Percentiles rank a stretch among this genome's conserved stretches.
Evolutionary conservation across 2,888 invertebrate genomes (phyloP).

Genomic region (Phymatocera aterrima): DNA sequence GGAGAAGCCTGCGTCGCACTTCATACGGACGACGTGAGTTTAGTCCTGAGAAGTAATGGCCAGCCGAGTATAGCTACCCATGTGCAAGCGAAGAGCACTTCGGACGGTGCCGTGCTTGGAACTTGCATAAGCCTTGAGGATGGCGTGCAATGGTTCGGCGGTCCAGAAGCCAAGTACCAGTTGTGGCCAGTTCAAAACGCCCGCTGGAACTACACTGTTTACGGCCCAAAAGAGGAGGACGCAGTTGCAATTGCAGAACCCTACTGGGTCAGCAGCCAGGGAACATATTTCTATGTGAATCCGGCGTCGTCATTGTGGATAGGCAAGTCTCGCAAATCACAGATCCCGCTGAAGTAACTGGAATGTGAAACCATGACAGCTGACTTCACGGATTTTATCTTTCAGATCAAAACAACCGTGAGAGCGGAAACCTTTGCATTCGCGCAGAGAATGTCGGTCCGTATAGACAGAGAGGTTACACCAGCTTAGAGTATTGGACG

Average conservation of each 20-base stretch:
- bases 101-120: background rate
- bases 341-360: constrained; percentile 78
- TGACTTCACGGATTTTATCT: background rate
- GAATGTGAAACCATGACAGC: constrained; percentile 68
- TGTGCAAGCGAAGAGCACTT: background rate
- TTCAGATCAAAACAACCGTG: constrained; percentile 79
- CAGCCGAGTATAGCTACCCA: background rate
- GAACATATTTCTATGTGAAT: constrained; percentile 81
- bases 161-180: constrained; percentile 79
- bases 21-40: background rate
- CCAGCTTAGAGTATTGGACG: constrained; percentile 78
- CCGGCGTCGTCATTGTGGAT: constrained; percentile 83
- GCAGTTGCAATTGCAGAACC: constrained; percentile 76
- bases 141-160: constrained; percentile 81
- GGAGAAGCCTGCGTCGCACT: constrained; percentile 1
- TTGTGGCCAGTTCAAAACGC: constrained; percentile 81
- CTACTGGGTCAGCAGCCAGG: constrained; percentile 85
- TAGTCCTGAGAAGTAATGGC: background rate
- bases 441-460: constrained; percentile 78
- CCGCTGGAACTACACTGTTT: constrained; percentile 77
- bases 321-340: constrained; percentile 80
- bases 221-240: constrained; percentile 75
- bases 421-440: constrained; percentile 78
- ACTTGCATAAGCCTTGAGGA: constrained; percentile 62
- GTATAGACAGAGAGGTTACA: constrained; percentile 67